Evolutionary conservation across 2,113 vertebrate species (phyloP).

Genomic region (Epinephelus lanceolatus): DNA sequence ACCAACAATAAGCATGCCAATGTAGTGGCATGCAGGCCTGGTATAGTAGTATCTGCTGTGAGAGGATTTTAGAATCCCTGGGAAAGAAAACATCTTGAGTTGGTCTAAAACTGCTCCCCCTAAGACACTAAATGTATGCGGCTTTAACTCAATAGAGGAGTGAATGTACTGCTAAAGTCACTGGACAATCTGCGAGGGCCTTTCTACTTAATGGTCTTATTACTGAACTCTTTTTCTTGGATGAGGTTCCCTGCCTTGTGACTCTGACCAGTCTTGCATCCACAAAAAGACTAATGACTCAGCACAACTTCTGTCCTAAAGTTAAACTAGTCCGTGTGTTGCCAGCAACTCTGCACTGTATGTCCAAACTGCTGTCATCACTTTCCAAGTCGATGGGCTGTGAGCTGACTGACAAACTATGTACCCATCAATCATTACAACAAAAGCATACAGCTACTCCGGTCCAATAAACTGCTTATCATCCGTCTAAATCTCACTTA

Average conservation of each 20-base stretch:
- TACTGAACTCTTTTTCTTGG: conserved; percentile 41
- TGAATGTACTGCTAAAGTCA: conserved; percentile 7
- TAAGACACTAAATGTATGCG: conserved; percentile 21
- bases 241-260: conserved; percentile 46
- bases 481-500: neutral
- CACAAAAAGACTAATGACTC: conserved; percentile 61
- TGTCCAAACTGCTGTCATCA: conserved; percentile 12
- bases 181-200: neutral
- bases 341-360: conserved; percentile 8
- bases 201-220: conserved; percentile 22
- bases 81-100: conserved; percentile 39
- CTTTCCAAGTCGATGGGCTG: conserved; percentile 3
- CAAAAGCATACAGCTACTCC: neutral
- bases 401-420: neutral
- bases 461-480: neutral
- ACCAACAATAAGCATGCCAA: conserved; percentile 33
- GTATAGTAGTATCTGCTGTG: conserved; percentile 1
- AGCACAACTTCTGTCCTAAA: conserved; percentile 27
- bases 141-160: conserved; percentile 18
- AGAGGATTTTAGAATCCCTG: conserved; percentile 24
- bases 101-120: conserved; percentile 3
- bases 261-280: conserved; percentile 43
- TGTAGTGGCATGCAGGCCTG: conserved; percentile 13
- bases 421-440: neutral
- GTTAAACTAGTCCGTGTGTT: conserved; percentile 5